Conservation (phyloP, 64 coral and sea anemone genomes). For the Exaiptasia diaphana region DNA sequence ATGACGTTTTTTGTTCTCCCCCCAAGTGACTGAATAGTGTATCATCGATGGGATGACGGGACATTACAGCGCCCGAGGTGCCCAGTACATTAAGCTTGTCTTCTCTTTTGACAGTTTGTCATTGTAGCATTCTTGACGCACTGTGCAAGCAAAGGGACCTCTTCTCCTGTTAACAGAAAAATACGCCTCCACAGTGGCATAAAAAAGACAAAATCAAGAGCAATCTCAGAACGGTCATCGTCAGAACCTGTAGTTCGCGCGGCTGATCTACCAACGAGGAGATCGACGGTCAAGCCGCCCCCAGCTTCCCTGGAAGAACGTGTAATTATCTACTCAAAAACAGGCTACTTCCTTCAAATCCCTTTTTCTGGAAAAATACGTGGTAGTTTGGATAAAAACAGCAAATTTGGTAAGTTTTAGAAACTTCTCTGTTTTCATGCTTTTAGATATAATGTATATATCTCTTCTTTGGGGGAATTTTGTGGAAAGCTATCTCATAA, state of each 20-base stretch:
- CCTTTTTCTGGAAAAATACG: not conserved
- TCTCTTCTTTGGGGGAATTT: not conserved
- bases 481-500: not conserved
- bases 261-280: too few species aligned
- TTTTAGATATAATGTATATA: not conserved
- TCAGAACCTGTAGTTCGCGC: too few species aligned
- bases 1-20: too few species aligned
- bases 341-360: not conserved
- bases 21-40: too few species aligned
- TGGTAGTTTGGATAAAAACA: not conserved
- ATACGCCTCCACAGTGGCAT: not conserved
- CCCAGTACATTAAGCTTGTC: not conserved
- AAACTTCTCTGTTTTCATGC: not conserved
- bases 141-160: not conserved
- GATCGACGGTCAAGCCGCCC: not conserved
- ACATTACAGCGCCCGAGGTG: not conserved
- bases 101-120: not conserved
- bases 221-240: too few species aligned
- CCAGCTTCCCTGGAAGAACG: not conserved
- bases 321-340: not conserved
- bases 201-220: too few species aligned
- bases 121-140: not conserved
- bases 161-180: not conserved
- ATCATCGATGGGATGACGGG: not conserved
- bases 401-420: slow-evolving; percentile 12